Base-by-base conservation (phyloP, 1,140 invertebrate species). In the Tetranychus urticae region DNA sequence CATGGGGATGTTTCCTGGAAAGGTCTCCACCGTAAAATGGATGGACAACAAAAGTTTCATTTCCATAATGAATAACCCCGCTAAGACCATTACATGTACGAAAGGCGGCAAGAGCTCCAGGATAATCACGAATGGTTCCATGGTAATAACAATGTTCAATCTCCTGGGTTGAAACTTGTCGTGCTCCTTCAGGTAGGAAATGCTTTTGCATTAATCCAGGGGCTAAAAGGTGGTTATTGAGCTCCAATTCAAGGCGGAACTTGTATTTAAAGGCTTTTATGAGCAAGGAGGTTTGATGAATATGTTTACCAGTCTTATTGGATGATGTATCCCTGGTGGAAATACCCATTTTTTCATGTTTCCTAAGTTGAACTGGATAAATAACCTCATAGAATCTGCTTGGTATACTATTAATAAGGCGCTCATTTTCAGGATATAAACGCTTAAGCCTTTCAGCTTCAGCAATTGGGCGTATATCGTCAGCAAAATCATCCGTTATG, bases 121-220 rank as follows among this genome's bases (percentile, higher is more conserved):
- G 88, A 75, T 92, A 89, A 75, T 91, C 89, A 72, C 88, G 89
- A 33, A 94, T 86, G 4, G 83, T 87, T 56, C 88, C 89, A 71
- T 93, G 89, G 71, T 94, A 94, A 75, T 92, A 94, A 72, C 88
- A 93, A 73, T 91, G 87, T 71, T 91, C 88, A 73, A 90, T 88
- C 77, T 89, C 87, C 87, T 91, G 69, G 73, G 80, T 81, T 57
- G 79, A 76, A 66, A 77, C 75, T 72, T 82, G 80, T 71, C 82
- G 80, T 59, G 77, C 81, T 64, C 81, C 82, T 68, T 77, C 79
- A 57, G 76, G 74, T 68, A 86, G 75, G 74, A 80, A 85, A 70
- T 85, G 82, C 73, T 83, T 85, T 72, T 85, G 84, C 71, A 82
- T 79, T 70, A 86, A 77, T 75, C 85, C 85, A 58, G 84, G 83